Percentiles rank a stretch among this genome's conserved stretches.
These are phyloP conservation scores for Glyphotaelius pellucidus DNA, from an alignment of 2,888 invertebrate species.

Conservation along the genomic window DNA sequence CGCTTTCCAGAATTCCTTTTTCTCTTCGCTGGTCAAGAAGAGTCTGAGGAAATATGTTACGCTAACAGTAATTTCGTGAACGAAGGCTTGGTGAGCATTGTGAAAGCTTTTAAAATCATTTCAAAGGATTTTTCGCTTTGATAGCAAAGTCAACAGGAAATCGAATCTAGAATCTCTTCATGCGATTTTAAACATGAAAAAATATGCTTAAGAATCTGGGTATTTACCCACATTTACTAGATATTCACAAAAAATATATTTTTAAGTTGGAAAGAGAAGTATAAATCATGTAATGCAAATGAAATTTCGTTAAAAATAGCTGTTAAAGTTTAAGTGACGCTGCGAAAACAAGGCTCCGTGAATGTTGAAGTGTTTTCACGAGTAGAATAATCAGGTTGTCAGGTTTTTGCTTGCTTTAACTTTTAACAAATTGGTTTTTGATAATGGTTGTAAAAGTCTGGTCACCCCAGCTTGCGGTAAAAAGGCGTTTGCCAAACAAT, in stretches of 20 bases:
- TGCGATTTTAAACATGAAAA: background rate
- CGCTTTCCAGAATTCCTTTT: slow-evolving; percentile 1
- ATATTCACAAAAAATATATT: no score
- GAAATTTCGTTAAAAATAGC: background rate
- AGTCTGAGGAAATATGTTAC: background rate
- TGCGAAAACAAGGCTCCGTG: background rate
- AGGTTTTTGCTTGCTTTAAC: background rate
- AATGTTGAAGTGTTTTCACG: background rate
- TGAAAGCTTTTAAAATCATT: background rate
- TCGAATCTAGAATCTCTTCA: background rate
- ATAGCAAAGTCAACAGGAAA: background rate
- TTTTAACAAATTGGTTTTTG: background rate
- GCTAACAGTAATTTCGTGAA: background rate
- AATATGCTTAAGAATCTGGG: no score
- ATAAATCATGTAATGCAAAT: background rate
- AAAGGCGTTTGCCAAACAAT: background rate
- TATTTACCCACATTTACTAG: no score
- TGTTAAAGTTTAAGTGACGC: background rate
- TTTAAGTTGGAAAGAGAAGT: no score
- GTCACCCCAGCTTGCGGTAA: background rate
- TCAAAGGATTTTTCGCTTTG: background rate
- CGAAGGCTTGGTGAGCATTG: background rate
- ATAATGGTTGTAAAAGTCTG: background rate
- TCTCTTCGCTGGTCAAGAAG: slow-evolving; percentile 4
- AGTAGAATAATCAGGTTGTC: background rate